phyloP scores from a whole-genome alignment of 2,797 vertebrate species.

The Glossophaga mutica region DNA sequence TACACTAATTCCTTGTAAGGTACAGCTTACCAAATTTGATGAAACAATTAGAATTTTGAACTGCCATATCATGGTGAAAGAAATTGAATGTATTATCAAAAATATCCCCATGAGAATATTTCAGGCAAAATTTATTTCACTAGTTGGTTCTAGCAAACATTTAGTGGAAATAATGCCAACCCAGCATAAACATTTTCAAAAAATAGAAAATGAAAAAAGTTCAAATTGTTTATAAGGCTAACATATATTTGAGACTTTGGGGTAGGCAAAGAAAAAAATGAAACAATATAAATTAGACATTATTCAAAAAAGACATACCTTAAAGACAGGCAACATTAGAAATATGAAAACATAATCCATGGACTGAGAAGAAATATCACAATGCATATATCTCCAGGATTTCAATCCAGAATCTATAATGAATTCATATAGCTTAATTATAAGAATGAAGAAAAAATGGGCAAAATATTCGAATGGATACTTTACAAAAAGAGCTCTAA shows the following conservation, averaged over 20 bases:
- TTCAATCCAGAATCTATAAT: not conserved
- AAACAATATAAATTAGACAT: not conserved
- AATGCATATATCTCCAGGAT: not conserved
- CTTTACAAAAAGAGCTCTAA: not conserved
- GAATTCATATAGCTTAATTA: not conserved
- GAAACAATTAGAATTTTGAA: not conserved
- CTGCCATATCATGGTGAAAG: not conserved
- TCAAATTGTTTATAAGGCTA: not conserved
- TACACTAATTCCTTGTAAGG: not conserved
- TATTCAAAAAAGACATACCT: not conserved
- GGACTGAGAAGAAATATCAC: not conserved
- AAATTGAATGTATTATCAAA: not conserved
- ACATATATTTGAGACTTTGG: not conserved
- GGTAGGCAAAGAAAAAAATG: not conserved
- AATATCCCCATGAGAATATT: not conserved
- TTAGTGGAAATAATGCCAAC: not conserved
- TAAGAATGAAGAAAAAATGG: not conserved
- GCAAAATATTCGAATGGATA: not conserved
- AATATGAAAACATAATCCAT: not conserved
- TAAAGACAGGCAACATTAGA: not conserved
- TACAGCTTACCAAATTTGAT: not conserved
- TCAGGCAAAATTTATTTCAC: not conserved
- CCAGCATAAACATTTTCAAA: not conserved
- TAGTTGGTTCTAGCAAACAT: not conserved
- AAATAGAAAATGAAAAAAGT: not conserved